Conservation (phyloP, 2,888 invertebrate species). For the Synergus japonicus region DNA sequence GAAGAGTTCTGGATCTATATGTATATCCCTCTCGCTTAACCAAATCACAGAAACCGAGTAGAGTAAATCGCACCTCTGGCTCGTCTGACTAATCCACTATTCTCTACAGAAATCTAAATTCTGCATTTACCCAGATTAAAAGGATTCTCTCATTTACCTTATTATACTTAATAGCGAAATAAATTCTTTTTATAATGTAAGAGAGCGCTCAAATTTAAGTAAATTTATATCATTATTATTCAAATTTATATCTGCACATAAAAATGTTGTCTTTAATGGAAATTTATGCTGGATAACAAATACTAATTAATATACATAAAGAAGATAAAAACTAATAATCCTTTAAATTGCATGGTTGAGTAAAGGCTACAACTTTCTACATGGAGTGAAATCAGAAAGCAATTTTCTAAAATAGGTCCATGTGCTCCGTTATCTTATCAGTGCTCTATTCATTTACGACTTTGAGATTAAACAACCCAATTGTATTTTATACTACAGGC, state of each 20-base stretch:
- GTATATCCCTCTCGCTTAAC: background rate
- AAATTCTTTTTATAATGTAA: background rate
- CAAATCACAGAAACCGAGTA: background rate
- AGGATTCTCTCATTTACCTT: background rate
- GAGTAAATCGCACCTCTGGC: background rate
- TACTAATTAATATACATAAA: background rate
- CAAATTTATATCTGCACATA: too few relatives aligned
- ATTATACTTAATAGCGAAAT: background rate
- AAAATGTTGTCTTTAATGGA: too few relatives aligned
- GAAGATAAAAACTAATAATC: background rate
- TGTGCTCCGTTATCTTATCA: constrained; percentile 3
- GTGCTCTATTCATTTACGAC: background rate
- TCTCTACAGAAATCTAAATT: background rate
- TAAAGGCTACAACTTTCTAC: background rate
- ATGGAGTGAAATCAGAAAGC: background rate
- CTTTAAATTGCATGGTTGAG: background rate
- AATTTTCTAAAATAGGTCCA: background rate
- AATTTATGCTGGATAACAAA: background rate
- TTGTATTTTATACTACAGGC: constrained; percentile 14
- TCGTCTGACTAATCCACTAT: background rate
- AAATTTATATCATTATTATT: too few relatives aligned
- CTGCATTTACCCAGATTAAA: background rate
- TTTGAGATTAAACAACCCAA: constrained; percentile 13
- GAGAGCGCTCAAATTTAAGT: background rate
- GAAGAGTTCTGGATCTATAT: background rate